These are phyloP conservation scores for Aphelenchoides fujianensis DNA, from an alignment of 1,140 invertebrate species.

Conservation along the genomic window DNA sequence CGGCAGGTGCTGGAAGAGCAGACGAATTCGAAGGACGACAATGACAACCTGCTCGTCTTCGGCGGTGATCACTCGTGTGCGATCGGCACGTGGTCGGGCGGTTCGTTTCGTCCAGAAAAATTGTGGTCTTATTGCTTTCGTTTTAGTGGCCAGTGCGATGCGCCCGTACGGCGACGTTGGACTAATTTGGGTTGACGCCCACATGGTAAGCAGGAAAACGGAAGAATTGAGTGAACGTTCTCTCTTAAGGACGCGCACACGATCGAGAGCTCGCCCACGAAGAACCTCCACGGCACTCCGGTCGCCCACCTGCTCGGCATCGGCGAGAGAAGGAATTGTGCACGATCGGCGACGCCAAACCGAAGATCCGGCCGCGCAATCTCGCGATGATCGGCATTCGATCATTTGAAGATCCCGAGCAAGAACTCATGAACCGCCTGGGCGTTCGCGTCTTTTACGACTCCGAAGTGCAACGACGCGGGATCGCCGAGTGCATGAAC, in stretches of 20 bases:
- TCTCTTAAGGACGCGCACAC: slow-evolving; percentile 51
- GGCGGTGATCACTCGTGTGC: slow-evolving; percentile 55
- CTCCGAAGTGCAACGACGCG: slow-evolving; percentile 43
- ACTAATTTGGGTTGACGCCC: slow-evolving; percentile 55
- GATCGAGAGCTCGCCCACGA: slow-evolving; percentile 36
- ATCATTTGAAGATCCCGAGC: slow-evolving; percentile 46
- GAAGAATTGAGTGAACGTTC: slow-evolving; percentile 13
- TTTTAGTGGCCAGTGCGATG: slow-evolving; percentile 36
- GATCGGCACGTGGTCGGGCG: slow-evolving; percentile 54
- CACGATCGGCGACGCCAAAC: slow-evolving; percentile 40
- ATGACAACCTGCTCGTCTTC: slow-evolving; percentile 47
- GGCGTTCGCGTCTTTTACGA: slow-evolving; percentile 52
- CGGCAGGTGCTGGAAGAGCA: slow-evolving; percentile 11
- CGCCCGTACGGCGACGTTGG: slow-evolving; percentile 49
- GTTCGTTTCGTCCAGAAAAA: too few relatives aligned
- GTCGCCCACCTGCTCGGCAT: slow-evolving; percentile 53
- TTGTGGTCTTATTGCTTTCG: too few relatives aligned
- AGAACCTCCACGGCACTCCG: slow-evolving; percentile 53
- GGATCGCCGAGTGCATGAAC: slow-evolving; percentile 45
- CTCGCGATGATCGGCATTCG: slow-evolving; percentile 50
- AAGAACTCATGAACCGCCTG: slow-evolving; percentile 46
- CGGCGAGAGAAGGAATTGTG: slow-evolving; percentile 41
- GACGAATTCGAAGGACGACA: slow-evolving; percentile 13
- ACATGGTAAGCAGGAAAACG: slow-evolving; percentile 39
- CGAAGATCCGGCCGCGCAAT: slow-evolving; percentile 52